Evolutionary conservation across 2,888 invertebrate species (phyloP), one percentile per base, ranked within the genome.

Genomic region (Drosophila siamana): DNA sequence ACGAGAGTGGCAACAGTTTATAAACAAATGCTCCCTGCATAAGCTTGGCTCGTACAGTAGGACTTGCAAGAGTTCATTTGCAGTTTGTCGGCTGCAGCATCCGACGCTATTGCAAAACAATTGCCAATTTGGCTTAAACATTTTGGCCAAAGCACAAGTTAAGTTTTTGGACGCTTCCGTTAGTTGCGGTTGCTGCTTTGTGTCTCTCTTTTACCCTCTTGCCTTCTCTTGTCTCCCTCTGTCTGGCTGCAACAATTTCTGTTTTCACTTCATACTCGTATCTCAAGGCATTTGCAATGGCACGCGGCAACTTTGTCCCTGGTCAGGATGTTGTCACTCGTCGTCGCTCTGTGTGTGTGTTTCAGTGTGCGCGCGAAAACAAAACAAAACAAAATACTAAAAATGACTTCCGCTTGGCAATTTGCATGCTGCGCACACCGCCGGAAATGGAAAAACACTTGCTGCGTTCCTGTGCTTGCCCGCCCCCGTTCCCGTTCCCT

Each of bases 361-460:
- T 52, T 61, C 44, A 36, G 52, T 54, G 26, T 56, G 51, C 16
- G 50, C 52, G 88, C 77, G 80, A 71, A 83, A 81, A 89, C 89
- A 81, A 83, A 83, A 83, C 88, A 89, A 84, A 81, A 88, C 85
- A 83, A 88, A 84, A 89, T 82, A 83, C 86, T 89, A 82, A 88
- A 88, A 84, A 85, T 76, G 83, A 84, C 83, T 89, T 84, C 83
- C 83, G 83, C 44, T 64, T 82, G 72, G 59, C 79, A 89, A 89
- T 89, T 84, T 84, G 89, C 83, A 84, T 89, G 83, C 83, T 84
- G 83, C 62, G 80, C 67, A 64, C 57, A 66, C 61, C 69, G 60
- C 79, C 83, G 83, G 83, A 84, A 84, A 84, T 84, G 83, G 89
- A 89, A 84, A 84, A 84, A 83, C 83, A 84, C 89, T 84, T 69